Percentiles rank a stretch among this genome's conserved stretches.
Conservation (phyloP, 2,113 vertebrate species). For the Heterotilapia buettikoferi region DNA sequence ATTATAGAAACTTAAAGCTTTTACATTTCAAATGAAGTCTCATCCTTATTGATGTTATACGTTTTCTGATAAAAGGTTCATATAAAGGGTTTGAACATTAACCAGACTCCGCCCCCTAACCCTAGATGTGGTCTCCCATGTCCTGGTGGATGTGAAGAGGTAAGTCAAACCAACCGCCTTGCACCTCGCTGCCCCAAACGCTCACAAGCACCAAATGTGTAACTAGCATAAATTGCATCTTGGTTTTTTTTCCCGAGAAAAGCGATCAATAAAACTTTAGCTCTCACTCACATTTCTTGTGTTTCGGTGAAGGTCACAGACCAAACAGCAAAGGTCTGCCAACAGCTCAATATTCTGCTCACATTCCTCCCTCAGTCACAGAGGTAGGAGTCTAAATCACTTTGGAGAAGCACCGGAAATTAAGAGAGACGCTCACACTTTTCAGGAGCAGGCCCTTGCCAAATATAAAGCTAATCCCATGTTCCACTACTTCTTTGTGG, state of each 20-base stretch:
- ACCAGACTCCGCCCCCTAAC: neutral
- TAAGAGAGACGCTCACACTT: slow-evolving; percentile 3
- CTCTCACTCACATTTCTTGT: slow-evolving; percentile 37
- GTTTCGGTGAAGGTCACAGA: slow-evolving; percentile 61
- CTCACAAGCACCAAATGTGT: neutral
- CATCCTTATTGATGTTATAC: fast-evolving
- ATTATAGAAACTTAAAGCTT: neutral
- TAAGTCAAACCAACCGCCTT: neutral
- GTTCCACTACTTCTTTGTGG: slow-evolving; percentile 25
- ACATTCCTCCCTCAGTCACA: neutral
- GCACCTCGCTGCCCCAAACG: neutral
- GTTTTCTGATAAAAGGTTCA: neutral
- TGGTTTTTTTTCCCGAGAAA: neutral
- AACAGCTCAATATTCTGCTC: slow-evolving; percentile 30
- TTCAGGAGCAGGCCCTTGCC: slow-evolving; percentile 20
- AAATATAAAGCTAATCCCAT: slow-evolving; percentile 40
- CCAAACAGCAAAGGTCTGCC: slow-evolving; percentile 52
- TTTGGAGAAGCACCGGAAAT: slow-evolving; percentile 15
- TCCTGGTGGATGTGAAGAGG: neutral
- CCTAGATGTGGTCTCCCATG: neutral
- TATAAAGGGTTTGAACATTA: neutral
- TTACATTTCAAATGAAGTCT: neutral
- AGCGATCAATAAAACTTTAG: slow-evolving; percentile 51
- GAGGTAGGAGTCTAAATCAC: slow-evolving; percentile 6
- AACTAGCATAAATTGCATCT: slow-evolving; percentile 13